A percentile compares a stretch with the other conserved stretches of the same genome.
These are phyloP conservation scores for Lepidiolamprologus cunningtoni DNA, from an alignment of 2,113 vertebrate species.

Conservation along the genomic window DNA sequence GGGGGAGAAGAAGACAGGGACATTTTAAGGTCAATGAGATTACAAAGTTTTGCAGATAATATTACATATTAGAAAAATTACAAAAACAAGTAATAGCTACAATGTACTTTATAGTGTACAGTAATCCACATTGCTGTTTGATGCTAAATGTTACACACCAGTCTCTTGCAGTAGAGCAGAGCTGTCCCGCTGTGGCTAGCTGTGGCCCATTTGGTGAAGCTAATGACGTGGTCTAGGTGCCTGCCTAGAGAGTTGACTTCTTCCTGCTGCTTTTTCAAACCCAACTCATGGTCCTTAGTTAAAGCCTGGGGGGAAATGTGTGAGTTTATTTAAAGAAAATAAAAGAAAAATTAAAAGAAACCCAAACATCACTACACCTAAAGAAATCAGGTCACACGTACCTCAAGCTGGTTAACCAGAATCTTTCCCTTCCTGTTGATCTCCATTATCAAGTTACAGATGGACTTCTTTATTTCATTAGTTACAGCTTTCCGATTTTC, in stretches of 20 bases:
- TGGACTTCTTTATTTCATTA: constrained; percentile 96
- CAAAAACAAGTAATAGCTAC: neutral
- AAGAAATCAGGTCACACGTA: constrained; percentile 36
- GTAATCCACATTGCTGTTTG: neutral
- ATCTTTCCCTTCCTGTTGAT: constrained; percentile 98
- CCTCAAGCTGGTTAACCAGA: constrained; percentile 92
- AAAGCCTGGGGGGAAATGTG: constrained; percentile 70
- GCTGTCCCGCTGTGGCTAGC: constrained; percentile 93
- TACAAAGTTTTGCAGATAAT: neutral
- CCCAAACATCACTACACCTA: neutral
- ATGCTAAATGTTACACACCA: constrained; percentile 64
- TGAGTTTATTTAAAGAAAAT: accelerated
- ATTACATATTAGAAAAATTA: neutral
- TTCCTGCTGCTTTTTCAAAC: constrained; percentile 90
- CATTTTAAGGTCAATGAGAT: neutral
- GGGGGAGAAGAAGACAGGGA: neutral
- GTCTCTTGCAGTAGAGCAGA: constrained; percentile 87
- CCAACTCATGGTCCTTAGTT: constrained; percentile 87
- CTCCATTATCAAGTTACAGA: constrained; percentile 95
- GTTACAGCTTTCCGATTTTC: constrained; percentile 94
- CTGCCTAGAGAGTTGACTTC: constrained; percentile 85
- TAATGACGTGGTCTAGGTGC: constrained; percentile 94
- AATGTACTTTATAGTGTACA: neutral
- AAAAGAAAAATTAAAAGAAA: accelerated
- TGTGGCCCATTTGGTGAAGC: constrained; percentile 95